phyloP scores from a whole-genome alignment of 1,140 invertebrate species.

The Listronotus oregonensis region DNA sequence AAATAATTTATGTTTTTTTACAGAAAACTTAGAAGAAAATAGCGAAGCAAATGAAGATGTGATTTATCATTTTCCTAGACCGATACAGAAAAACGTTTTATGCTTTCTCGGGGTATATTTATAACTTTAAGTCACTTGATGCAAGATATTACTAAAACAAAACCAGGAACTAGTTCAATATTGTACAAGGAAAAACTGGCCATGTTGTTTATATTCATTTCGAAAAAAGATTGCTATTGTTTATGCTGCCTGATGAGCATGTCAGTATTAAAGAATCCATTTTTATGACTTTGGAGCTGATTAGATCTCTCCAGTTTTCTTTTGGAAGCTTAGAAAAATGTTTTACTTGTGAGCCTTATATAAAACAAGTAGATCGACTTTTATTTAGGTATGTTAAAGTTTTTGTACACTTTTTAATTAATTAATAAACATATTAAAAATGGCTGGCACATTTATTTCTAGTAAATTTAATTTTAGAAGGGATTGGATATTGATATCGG shows the following conservation, averaged over 20 bases:
- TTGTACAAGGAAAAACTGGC: slow-evolving; percentile 59
- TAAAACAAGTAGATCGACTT: slow-evolving; percentile 60
- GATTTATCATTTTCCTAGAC: slow-evolving; percentile 69
- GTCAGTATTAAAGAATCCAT: slow-evolving; percentile 59
- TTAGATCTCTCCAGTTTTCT: slow-evolving; percentile 60
- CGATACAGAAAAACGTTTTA: slow-evolving; percentile 64
- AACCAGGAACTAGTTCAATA: slow-evolving; percentile 63
- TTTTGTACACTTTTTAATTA: too few relatives aligned
- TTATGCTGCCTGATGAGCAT: slow-evolving; percentile 59
- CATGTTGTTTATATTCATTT: slow-evolving; percentile 63
- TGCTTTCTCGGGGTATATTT: slow-evolving; percentile 67
- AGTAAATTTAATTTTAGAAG: too few relatives aligned
- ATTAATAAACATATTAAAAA: too few relatives aligned
- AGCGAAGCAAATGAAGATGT: slow-evolving; percentile 68
- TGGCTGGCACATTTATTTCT: too few relatives aligned
- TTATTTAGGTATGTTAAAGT: slow-evolving; percentile 52
- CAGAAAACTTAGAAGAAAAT: slow-evolving; percentile 63
- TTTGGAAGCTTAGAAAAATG: slow-evolving; percentile 60
- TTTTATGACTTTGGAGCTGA: slow-evolving; percentile 58
- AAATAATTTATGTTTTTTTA: not conserved
- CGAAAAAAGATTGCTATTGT: slow-evolving; percentile 60
- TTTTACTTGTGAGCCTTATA: slow-evolving; percentile 57
- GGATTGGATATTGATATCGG: too few relatives aligned
- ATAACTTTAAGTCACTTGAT: slow-evolving; percentile 71
- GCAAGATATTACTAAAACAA: slow-evolving; percentile 63